Evolutionary conservation across 2,113 vertebrate species (phyloP), one percentile per base, ranked within the genome.

Genomic region (Clupea harengus): DNA sequence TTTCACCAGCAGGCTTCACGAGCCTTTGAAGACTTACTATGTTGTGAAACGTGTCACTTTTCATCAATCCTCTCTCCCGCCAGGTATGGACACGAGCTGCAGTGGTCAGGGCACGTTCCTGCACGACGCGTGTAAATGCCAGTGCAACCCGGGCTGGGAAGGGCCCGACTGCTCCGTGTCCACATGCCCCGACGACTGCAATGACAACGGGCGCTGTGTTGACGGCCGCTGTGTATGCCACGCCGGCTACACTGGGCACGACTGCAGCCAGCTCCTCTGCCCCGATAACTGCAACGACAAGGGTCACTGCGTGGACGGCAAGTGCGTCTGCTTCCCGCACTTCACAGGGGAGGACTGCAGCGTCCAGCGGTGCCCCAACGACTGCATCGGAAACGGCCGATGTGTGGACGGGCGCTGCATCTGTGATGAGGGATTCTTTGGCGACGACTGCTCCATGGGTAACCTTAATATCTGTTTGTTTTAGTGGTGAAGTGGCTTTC

Each of bases 391-490:
- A 4, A 95, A 95, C 0, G 96, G 97, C n/a, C 95, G 91, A 87
- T 98, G 97, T 82, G 94, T 96, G 85, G 93, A 96, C 0, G 97
- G 96, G 17, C 92, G 93, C 87, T 98, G 97, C 46, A 89, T 95
- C 92, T 98, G 97, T 64, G 93, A 96, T 0, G 88, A 95, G 82
- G 96, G 96, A 85, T 97, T 97, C 91, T 91, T 90, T 0, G 96
- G 96, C 13, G 92, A 92, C 0, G 94, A 95, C 91, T 99, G 98
- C 85, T 94, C 96, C n/a, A 92, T 93, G 89, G 96, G 96, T 97
- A 90, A 95, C 95, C 1, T 49, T 84, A 32, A 5, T n/a, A 44
- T 45, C 39, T 6, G 45, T 45, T 54, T 67, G 47, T 49, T 49
- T 47, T 49, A 39, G 47, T 11, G 47, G 9, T 11, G 47, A 49